Evolutionary conservation across 2,113 vertebrate genomes (phyloP).

Genomic region (Clupea harengus): DNA sequence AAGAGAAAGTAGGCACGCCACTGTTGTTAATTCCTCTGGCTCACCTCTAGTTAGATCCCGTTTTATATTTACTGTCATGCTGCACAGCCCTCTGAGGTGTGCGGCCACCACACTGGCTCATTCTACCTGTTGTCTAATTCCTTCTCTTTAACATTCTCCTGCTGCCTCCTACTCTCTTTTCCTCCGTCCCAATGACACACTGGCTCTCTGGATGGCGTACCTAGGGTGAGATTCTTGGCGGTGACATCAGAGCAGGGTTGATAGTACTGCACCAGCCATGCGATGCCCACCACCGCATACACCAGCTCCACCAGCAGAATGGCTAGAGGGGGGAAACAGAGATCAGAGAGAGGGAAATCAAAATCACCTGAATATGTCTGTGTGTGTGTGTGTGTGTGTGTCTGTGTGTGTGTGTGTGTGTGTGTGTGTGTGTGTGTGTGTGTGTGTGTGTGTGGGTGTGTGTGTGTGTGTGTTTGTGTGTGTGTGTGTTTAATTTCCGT

Average conservation of each 20-base stretch:
- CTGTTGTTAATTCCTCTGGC: too few relatives aligned
- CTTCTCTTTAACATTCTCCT: not conserved
- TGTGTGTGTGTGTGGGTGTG: not conserved
- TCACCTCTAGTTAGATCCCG: not conserved
- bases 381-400: not conserved
- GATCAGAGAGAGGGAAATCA: not conserved
- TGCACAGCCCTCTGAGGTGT: not conserved
- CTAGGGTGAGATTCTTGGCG: conserved; percentile 93
- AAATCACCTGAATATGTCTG: not conserved
- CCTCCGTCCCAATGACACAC: too few relatives aligned
- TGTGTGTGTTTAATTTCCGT: not conserved
- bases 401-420: too few relatives aligned
- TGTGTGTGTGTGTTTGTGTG: not conserved
- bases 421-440: too few relatives aligned
- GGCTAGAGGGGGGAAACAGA: conserved; percentile 67
- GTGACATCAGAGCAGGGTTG: conserved; percentile 93
- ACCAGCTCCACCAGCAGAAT: conserved; percentile 96
- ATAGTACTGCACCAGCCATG: conserved; percentile 97
- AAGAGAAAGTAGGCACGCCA: not conserved
- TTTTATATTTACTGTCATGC: not conserved
- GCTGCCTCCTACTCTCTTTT: not conserved
- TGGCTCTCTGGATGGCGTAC: conserved; percentile 65
- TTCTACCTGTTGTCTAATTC: not conserved
- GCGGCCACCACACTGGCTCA: not conserved
- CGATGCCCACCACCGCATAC: conserved; percentile 95